Percentiles rank a stretch among this genome's conserved stretches.
phyloP scores from a whole-genome alignment of 1,140 invertebrate species.

The Diabrotica virgifera region DNA sequence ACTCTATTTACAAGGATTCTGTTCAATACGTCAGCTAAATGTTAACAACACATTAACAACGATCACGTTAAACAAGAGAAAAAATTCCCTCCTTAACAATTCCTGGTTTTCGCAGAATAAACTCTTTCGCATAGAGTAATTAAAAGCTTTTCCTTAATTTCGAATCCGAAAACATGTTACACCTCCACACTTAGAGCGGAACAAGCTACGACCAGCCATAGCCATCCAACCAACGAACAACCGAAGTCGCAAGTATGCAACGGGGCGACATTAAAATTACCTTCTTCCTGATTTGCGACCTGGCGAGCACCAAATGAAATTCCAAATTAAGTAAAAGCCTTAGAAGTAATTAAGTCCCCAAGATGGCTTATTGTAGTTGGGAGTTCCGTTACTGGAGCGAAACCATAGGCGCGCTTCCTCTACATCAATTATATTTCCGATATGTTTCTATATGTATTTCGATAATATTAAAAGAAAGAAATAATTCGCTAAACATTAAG shows the following conservation, averaged over 20 bases:
- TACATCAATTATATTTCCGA: too few relatives aligned
- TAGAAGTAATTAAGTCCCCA: slow-evolving; percentile 39
- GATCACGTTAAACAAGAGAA: too few relatives aligned
- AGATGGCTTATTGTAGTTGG: slow-evolving; percentile 45
- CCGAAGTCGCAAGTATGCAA: background rate
- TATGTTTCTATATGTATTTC: too few relatives aligned
- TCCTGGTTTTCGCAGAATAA: too few relatives aligned
- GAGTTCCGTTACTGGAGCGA: background rate
- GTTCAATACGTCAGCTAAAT: too few relatives aligned
- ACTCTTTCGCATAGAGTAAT: too few relatives aligned
- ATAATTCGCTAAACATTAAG: too few relatives aligned
- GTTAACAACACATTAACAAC: too few relatives aligned
- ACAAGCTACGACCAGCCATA: background rate
- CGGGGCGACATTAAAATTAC: slow-evolving; percentile 39
- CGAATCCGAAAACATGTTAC: background rate
- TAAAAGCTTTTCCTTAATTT: too few relatives aligned
- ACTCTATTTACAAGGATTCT: too few relatives aligned
- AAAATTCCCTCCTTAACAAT: too few relatives aligned
- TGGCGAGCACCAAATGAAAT: slow-evolving; percentile 46
- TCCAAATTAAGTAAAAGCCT: slow-evolving; percentile 44
- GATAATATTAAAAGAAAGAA: too few relatives aligned
- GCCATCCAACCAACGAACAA: background rate
- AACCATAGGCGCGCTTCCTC: background rate
- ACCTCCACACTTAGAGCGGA: background rate
- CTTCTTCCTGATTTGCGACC: slow-evolving; percentile 47